These are phyloP conservation scores for Orchestia grillus DNA, from an alignment of 1,140 invertebrate genomes.

Conservation along the genomic window DNA sequence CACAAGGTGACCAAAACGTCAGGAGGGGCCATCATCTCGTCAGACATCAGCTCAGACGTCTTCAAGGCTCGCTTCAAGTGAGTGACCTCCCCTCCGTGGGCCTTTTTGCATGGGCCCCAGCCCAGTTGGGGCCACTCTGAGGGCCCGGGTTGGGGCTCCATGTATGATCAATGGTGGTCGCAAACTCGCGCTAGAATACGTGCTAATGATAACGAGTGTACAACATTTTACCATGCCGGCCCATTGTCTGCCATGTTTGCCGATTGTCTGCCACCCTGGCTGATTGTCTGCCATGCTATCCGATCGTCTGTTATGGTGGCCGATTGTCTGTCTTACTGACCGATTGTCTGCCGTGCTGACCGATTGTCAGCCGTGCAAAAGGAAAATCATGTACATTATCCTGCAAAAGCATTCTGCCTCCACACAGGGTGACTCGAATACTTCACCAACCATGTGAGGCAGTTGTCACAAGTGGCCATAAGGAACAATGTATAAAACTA, in stretches of 20 bases:
- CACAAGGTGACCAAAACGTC: constrained; percentile 66
- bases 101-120: not conserved
- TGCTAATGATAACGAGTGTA: not conserved
- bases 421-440: not conserved
- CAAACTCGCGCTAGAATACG: not conserved
- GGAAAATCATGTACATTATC: not conserved
- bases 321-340: too few species aligned
- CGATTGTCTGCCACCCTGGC: too few species aligned
- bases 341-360: too few species aligned
- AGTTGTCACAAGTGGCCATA: not conserved
- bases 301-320: too few species aligned
- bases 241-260: not conserved
- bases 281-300: too few species aligned
- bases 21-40: constrained; percentile 70
- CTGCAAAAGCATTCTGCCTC: not conserved
- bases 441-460: not conserved
- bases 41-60: constrained; percentile 77
- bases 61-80: constrained; percentile 84
- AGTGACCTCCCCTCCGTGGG: not conserved
- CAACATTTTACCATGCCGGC: not conserved
- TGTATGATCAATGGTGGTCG: not conserved
- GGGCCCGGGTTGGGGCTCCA: not conserved
- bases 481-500: too few species aligned
- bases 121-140: not conserved
- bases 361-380: not conserved